A percentile compares a stretch with the other conserved stretches of the same genome.
Conservation (phyloP, 2,797 vertebrate species). For the Triplophysa bombifrons region DNA sequence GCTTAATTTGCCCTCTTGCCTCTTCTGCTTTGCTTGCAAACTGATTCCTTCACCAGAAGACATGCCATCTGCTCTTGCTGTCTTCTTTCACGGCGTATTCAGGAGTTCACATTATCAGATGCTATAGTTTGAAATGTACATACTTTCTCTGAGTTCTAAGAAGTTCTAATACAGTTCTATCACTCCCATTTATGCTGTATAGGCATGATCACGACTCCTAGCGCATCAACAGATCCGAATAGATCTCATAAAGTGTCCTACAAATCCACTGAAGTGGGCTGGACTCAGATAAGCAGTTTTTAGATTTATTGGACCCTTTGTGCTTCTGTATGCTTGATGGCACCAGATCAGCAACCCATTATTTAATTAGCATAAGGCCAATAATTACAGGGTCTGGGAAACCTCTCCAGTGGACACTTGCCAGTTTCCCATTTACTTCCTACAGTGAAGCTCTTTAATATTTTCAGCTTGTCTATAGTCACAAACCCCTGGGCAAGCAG, state of each 20-base stretch:
- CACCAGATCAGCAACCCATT: conserved; percentile 49
- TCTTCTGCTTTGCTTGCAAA: not conserved
- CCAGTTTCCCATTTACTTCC: conserved; percentile 55
- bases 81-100: not conserved
- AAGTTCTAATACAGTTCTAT: too few species aligned
- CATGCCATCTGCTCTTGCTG: not conserved
- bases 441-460: conserved; percentile 69
- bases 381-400: conserved; percentile 70
- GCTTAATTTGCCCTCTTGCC: not conserved
- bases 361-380: conserved; percentile 66
- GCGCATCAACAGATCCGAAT: not conserved
- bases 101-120: too few species aligned
- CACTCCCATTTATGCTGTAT: too few species aligned
- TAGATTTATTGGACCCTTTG: conserved; percentile 30
- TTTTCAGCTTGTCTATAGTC: conserved; percentile 69
- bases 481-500: conserved; percentile 59
- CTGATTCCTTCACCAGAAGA: not conserved
- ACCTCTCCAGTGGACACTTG: conserved; percentile 60
- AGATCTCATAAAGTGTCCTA: not conserved
- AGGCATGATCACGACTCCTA: not conserved
- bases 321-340: conserved; percentile 33
- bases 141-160: not conserved
- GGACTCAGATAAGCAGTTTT: conserved; percentile 4
- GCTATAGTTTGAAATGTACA: not conserved
- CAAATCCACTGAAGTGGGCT: conserved; percentile 6